Percentiles rank a stretch among this genome's conserved stretches.
Conservation (phyloP, 2,113 vertebrate species). For the Notarius lentiginosus region DNA sequence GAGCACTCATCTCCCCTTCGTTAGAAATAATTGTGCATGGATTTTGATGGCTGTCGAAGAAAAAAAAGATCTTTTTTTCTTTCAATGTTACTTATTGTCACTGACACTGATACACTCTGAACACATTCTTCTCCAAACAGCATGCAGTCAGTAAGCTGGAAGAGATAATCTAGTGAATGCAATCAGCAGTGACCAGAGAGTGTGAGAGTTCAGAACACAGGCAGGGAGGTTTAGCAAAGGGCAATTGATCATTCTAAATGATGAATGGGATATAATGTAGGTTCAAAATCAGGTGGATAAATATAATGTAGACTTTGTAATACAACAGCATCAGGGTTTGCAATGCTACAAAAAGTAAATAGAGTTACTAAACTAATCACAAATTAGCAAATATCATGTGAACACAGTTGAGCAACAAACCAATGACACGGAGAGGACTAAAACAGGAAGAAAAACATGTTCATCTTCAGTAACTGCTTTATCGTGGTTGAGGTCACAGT, state of each 20-base stretch:
- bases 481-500: no score
- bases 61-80: background rate
- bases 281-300: background rate
- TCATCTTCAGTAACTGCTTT: no score
- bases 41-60: background rate
- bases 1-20: background rate
- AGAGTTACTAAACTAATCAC: no score
- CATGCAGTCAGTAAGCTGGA: background rate
- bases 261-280: background rate
- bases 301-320: background rate
- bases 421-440: no score
- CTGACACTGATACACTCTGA: background rate
- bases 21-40: background rate
- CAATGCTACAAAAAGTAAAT: no score
- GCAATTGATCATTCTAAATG: background rate
- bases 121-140: background rate
- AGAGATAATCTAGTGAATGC: background rate
- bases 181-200: background rate
- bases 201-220: background rate
- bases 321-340: background rate
- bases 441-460: no score
- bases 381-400: no score
- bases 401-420: no score
- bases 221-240: background rate
- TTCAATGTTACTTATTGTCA: background rate